Evolutionary conservation across 2,113 vertebrate genomes (phyloP).

Genomic region (Tetrax tetrax): DNA sequence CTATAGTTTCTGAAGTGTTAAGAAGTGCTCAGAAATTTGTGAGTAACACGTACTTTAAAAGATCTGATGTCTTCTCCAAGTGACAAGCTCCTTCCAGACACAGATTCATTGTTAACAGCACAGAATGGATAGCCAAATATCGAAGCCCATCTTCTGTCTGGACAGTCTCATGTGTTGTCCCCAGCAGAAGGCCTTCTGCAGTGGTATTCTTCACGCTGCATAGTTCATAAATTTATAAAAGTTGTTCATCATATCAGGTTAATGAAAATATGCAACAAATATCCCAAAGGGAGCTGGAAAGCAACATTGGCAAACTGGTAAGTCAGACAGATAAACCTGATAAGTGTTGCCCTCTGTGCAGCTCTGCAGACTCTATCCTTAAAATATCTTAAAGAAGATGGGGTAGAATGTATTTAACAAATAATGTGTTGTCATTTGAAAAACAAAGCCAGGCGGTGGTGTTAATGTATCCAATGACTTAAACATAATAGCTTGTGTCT

Average conservation of each 20-base stretch:
- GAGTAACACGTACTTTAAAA: not conserved
- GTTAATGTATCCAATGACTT: conserved; percentile 25
- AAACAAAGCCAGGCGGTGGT: conserved; percentile 55
- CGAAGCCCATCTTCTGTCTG: not conserved
- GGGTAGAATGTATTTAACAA: conserved; percentile 18
- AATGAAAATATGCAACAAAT: not conserved
- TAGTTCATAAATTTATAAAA: not conserved
- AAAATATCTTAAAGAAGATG: not conserved
- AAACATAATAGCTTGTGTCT: conserved; percentile 28
- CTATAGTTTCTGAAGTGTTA: not conserved
- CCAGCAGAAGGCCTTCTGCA: not conserved
- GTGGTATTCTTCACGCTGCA: not conserved
- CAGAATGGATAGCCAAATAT: not conserved
- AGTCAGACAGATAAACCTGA: not conserved
- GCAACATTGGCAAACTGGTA: not conserved
- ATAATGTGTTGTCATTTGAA: conserved; percentile 13
- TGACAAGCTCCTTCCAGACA: not conserved
- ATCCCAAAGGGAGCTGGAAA: not conserved
- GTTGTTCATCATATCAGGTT: not conserved
- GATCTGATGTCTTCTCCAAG: not conserved
- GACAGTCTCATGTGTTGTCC: not conserved
- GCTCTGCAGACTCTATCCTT: not conserved
- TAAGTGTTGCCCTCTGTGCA: not conserved
- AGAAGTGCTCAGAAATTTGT: not conserved
- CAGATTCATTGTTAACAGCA: not conserved